Conservation (phyloP, 2,113 vertebrate genomes). For the Tychaedon coryphoeus region DNA sequence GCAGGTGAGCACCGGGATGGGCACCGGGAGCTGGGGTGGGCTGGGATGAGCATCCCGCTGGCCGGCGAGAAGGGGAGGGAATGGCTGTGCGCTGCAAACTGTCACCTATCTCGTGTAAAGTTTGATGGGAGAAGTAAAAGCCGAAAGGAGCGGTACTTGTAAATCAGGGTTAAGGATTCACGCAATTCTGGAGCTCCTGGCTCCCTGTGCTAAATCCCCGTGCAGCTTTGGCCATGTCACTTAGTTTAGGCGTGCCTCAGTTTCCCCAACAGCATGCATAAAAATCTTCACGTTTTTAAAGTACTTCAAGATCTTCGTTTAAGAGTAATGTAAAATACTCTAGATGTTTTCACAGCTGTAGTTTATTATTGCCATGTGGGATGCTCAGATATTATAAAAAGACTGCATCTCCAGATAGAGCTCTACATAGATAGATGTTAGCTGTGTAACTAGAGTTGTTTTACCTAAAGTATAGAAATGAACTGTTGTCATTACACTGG, state of each 20-base stretch:
- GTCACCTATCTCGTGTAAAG: fast-evolving
- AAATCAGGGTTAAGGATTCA: neutral
- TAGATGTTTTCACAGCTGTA: neutral
- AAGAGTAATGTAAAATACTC: neutral
- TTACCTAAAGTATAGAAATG: neutral
- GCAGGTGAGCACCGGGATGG: conserved; percentile 82
- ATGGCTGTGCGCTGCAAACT: fast-evolving
- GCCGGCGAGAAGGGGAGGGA: neutral
- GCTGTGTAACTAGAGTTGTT: neutral
- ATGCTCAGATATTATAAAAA: neutral
- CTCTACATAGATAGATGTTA: neutral
- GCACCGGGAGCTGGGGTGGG: neutral
- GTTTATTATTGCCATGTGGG: neutral
- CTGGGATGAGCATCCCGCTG: neutral
- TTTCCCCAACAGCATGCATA: neutral
- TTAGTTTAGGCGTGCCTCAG: neutral
- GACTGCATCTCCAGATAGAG: neutral
- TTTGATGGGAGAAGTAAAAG: neutral
- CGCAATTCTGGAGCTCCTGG: neutral
- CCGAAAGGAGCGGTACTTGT: neutral
- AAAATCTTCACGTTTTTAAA: neutral
- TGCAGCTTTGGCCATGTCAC: neutral
- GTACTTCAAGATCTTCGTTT: neutral
- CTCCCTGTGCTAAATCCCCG: neutral
- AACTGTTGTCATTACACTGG: neutral